These are phyloP conservation scores for Scaptodrosophila latifasciaeformis DNA, from an alignment of 2,888 invertebrate species.

Conservation along the genomic window DNA sequence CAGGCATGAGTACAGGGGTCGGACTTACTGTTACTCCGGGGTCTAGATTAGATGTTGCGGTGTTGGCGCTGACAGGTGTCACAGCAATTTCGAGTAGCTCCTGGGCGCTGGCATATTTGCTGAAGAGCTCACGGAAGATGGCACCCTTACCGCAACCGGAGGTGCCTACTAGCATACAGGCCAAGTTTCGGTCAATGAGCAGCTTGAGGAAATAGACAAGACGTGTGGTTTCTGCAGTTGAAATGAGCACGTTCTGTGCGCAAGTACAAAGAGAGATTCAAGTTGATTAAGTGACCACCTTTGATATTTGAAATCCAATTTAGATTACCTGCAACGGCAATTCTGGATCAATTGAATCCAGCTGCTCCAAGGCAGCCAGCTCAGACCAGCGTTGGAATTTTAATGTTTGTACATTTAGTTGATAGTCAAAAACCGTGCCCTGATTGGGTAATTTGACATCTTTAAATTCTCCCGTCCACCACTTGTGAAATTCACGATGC, in stretches of 20 bases:
- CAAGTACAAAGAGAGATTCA: slow-evolving; percentile 12
- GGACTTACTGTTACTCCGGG: slow-evolving; percentile 13
- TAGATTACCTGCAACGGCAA: slow-evolving; percentile 86
- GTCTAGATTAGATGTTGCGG: slow-evolving; percentile 73
- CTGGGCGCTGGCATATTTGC: slow-evolving; percentile 71
- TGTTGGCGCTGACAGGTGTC: slow-evolving; percentile 79
- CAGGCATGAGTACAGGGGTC: background rate
- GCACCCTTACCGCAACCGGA: slow-evolving; percentile 96
- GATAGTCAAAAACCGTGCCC: slow-evolving; percentile 92
- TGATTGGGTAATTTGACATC: slow-evolving; percentile 89
- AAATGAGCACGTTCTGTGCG: slow-evolving; percentile 85
- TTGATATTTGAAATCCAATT: slow-evolving; percentile 19
- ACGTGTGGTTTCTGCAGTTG: slow-evolving; percentile 92
- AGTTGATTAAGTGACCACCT: background rate
- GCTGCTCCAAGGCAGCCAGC: slow-evolving; percentile 80
- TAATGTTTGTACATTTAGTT: slow-evolving; percentile 89
- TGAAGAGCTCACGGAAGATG: slow-evolving; percentile 82
- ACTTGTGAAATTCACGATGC: slow-evolving; percentile 95
- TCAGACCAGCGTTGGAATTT: slow-evolving; percentile 92
- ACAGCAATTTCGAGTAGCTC: slow-evolving; percentile 78
- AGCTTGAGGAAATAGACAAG: slow-evolving; percentile 91
- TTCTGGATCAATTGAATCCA: slow-evolving; percentile 81
- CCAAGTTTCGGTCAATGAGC: slow-evolving; percentile 85
- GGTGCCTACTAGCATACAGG: slow-evolving; percentile 92
- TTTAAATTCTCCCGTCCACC: slow-evolving; percentile 96